These are phyloP conservation scores for Lonchura striata DNA, from an alignment of 2,113 vertebrate species.

Conservation along the genomic window DNA sequence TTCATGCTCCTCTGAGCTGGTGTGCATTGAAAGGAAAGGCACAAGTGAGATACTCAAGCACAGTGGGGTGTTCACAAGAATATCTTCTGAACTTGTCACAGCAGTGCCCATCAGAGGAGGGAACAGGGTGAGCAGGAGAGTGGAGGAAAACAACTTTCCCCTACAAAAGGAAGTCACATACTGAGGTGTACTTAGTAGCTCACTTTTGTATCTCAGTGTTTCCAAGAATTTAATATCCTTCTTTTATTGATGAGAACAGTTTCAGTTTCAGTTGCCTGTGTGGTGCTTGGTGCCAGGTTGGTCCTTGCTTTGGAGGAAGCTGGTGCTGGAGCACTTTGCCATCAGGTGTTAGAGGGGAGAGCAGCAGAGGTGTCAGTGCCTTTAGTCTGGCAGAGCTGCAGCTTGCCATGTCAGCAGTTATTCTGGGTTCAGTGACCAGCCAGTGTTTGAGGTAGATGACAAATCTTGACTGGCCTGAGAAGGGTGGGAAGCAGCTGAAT, in stretches of 20 bases:
- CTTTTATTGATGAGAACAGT: background rate
- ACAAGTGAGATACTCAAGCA: background rate
- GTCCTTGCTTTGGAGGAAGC: background rate
- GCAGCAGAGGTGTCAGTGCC: background rate
- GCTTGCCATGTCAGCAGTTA: background rate
- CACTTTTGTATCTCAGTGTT: background rate
- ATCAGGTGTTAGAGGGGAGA: fast-evolving
- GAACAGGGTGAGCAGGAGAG: background rate
- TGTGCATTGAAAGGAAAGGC: background rate
- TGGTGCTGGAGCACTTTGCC: background rate
- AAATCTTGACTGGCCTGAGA: background rate
- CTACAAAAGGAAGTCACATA: background rate
- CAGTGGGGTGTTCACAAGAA: background rate
- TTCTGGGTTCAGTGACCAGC: background rate
- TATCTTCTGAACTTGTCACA: background rate
- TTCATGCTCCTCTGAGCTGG: background rate
- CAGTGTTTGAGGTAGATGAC: background rate
- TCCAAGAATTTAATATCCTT: background rate
- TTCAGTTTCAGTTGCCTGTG: background rate
- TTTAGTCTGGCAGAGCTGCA: background rate
- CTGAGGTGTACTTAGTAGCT: background rate
- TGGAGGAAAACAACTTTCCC: background rate
- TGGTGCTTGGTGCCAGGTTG: background rate
- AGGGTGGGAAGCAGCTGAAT: fast-evolving
- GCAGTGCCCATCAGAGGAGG: background rate